A percentile compares a stretch with the other conserved stretches of the same genome.
These are phyloP conservation scores for Callopanchax toddi DNA, from an alignment of 2,113 vertebrate genomes.

Conservation along the genomic window DNA sequence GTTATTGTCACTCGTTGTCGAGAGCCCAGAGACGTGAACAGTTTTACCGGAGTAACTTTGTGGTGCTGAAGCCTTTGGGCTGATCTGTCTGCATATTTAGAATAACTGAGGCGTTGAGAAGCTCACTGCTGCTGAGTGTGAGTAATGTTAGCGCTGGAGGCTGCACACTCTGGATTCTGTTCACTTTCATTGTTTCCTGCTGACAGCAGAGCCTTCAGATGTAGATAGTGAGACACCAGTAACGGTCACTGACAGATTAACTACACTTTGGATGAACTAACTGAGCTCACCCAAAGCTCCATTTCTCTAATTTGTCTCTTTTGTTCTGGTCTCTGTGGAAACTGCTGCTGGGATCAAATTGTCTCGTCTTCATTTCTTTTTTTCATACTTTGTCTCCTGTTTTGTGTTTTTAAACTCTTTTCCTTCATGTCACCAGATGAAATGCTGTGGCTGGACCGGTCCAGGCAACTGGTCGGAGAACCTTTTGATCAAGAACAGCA, in stretches of 20 bases:
- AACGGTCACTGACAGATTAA: not conserved
- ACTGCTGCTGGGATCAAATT: constrained; percentile 24
- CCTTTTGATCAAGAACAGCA: constrained; percentile 70
- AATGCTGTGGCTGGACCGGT: constrained; percentile 91
- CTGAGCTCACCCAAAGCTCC: not conserved
- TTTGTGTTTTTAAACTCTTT: not conserved
- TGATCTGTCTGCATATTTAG: not conserved
- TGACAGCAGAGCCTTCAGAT: not conserved
- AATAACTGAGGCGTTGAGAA: not conserved
- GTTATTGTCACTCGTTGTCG: not conserved
- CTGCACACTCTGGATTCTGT: not conserved
- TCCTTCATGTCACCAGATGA: constrained; percentile 68
- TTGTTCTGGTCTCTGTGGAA: constrained; percentile 23
- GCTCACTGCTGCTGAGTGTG: not conserved
- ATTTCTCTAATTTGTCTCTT: constrained; percentile 13
- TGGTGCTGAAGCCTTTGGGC: not conserved
- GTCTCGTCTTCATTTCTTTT: not conserved
- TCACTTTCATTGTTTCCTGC: not conserved
- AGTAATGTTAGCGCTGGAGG: not conserved
- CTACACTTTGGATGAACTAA: constrained; percentile 7
- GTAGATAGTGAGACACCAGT: too few species aligned
- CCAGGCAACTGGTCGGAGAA: constrained; percentile 87
- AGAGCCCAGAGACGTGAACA: not conserved
- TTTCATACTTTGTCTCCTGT: not conserved
- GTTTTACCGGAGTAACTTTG: not conserved